Base-by-base conservation (phyloP, 2,888 invertebrate species). In the Aphidoletes aphidimyza region DNA sequence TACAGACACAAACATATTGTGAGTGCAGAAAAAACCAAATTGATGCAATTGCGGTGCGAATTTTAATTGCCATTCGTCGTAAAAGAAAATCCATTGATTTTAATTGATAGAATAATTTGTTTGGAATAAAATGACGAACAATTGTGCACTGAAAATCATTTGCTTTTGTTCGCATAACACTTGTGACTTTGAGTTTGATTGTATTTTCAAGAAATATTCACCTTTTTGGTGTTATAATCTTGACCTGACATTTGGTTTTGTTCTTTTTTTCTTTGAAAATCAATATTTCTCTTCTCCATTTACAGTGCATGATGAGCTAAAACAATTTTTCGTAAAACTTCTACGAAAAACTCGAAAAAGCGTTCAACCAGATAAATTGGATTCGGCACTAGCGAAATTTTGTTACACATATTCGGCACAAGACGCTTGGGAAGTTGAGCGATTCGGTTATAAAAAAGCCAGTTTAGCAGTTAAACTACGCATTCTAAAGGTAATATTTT, bases 351-450 rank as follows among this genome's bases (percentile, higher is more conserved):
- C 95, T 85, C 92, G 95, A 85, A 96, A 95, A 90, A 94, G 94
- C 78, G 95, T 96, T 54, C 93, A 94, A 86, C 92, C 93, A 86
- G 96, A 96, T 88, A 94, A 94, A 90, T 98, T 98, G 98, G 98
- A 98, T 90, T 93, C 94, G 88, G 94, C 94, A 84, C 90, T 98
- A 87, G 94, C 96, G 85, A 98, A 96, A 91, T 96, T 98, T 90
- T 97, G 97, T 89, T 96, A 97, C 89, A 94, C 94, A 84, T 97
- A 97, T 88, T 95, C 94, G 86, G 94, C 95, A 86, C 95, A 97
- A 88, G 98, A 98, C 92, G 97, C 96, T 85, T 97, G 97, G 97
- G 98, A 98, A 91, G 92, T 98, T 85, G 98, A 98, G 90, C 92
- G 97, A 87, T 97, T 97, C 91, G 98, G 98, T 54, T 99, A 98